phyloP scores from a whole-genome alignment of 2,888 invertebrate genomes.

The Melanargia galathea region DNA sequence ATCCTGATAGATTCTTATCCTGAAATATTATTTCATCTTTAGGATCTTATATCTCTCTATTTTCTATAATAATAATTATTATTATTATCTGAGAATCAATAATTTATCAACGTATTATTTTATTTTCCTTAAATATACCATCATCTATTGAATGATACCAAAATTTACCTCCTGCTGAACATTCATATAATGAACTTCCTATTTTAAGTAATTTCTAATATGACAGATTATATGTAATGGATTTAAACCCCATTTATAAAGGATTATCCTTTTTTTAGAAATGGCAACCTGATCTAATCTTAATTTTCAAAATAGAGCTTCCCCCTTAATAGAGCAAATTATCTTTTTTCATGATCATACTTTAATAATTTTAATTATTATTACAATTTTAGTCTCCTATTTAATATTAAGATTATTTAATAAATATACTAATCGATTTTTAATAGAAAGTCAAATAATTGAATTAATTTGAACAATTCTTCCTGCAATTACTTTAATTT shows the following conservation, averaged over 20 bases:
- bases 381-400: conserved; percentile 78
- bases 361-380: conserved; percentile 84
- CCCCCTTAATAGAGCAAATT: conserved; percentile 86
- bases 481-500: conserved; percentile 83
- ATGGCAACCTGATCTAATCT: conserved; percentile 83
- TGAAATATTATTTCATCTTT: conserved; percentile 86
- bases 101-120: conserved; percentile 74
- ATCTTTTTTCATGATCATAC: conserved; percentile 83
- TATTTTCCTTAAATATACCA: conserved; percentile 74
- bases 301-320: conserved; percentile 83
- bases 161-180: conserved; percentile 81
- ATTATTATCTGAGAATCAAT: conserved; percentile 85
- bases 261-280: conserved; percentile 83
- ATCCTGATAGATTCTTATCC: conserved; percentile 63
- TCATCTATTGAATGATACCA: conserved; percentile 85
- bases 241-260: conserved; percentile 87
- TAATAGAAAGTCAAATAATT: conserved; percentile 81
- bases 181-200: conserved; percentile 83
- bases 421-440: conserved; percentile 80
- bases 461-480: conserved; percentile 85
- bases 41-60: conserved; percentile 84
- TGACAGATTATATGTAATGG: conserved; percentile 82
- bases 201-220: conserved; percentile 83
- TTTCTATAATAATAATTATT: conserved; percentile 82
- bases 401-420: conserved; percentile 81